A percentile compares a stretch with the other conserved stretches of the same genome.
Evolutionary conservation across 2,888 invertebrate genomes (phyloP).

Genomic region (Tolmerus cingulatus): DNA sequence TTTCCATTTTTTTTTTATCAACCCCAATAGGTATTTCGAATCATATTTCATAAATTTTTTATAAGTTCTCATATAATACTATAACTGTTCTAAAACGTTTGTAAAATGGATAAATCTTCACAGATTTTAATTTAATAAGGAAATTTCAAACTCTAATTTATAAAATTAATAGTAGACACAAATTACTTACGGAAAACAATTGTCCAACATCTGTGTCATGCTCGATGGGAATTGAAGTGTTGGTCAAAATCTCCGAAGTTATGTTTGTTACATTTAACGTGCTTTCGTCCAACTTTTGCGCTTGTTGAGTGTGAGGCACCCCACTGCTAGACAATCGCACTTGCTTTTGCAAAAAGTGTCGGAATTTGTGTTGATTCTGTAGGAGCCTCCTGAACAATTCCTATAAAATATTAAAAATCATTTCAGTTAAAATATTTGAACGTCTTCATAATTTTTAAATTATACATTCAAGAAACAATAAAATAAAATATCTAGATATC

Average conservation of each 20-base stretch:
- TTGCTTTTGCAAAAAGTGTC: slow-evolving; percentile 66
- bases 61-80: too few species aligned
- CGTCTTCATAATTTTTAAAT: too few species aligned
- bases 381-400: slow-evolving; percentile 72
- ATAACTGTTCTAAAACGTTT: too few species aligned
- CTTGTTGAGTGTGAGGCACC: slow-evolving; percentile 30
- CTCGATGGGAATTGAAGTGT: slow-evolving; percentile 56
- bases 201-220: slow-evolving; percentile 60
- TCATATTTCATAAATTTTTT: too few species aligned
- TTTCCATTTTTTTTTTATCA: not conserved
- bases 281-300: slow-evolving; percentile 49
- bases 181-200: slow-evolving; percentile 67
- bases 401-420: slow-evolving; percentile 57
- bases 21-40: too few species aligned
- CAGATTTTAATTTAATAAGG: too few species aligned
- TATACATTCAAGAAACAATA: too few species aligned
- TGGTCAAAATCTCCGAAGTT: slow-evolving; percentile 55
- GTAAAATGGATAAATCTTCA: too few species aligned
- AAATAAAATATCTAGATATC: too few species aligned
- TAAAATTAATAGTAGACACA: not conserved
- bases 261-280: slow-evolving; percentile 55
- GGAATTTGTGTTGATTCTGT: slow-evolving; percentile 76
- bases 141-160: too few species aligned
- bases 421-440: too few species aligned
- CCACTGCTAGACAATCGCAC: slow-evolving; percentile 67